Percentiles rank a stretch among this genome's conserved stretches.
Conservation (phyloP, 2,113 vertebrate species). For the Poeciliopsis turrubarensis region DNA sequence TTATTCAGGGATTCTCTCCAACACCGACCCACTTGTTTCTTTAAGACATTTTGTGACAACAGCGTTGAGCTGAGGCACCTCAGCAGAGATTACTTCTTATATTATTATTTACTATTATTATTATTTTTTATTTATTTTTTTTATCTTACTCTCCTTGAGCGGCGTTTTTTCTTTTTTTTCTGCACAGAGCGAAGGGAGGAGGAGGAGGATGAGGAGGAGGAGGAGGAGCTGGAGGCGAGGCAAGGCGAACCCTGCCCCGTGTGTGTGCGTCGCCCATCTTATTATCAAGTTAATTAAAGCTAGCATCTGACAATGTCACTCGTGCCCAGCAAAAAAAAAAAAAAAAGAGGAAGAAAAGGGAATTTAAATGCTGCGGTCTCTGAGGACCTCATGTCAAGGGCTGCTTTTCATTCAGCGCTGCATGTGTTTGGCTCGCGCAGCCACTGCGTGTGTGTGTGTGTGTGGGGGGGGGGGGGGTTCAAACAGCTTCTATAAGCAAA, state of each 20-base stretch:
- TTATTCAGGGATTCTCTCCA: neutral
- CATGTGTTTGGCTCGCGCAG: constrained; percentile 68
- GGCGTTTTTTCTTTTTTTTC: constrained; percentile 12
- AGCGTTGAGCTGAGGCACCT: neutral
- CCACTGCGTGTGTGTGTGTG: constrained; percentile 5
- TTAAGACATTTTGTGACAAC: neutral
- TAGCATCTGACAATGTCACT: constrained; percentile 99
- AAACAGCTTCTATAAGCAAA: constrained; percentile 63
- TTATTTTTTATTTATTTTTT: constrained; percentile 4
- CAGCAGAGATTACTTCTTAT: constrained; percentile 4
- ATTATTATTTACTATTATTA: too few species aligned
- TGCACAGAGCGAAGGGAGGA: constrained; percentile 31
- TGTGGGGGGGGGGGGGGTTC: neutral
- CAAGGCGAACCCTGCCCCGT: constrained; percentile 86
- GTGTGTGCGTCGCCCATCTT: constrained; percentile 92
- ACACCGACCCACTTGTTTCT: neutral
- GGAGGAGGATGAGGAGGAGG: constrained; percentile 3
- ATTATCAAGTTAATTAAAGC: constrained; percentile 99
- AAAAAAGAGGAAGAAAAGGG: constrained; percentile 86
- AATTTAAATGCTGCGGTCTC: constrained; percentile 99
- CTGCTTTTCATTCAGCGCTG: constrained; percentile 90
- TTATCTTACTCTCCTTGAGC: neutral
- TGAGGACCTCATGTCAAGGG: constrained; percentile 97
- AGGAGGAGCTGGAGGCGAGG: constrained; percentile 78
- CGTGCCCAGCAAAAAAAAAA: constrained; percentile 78